Conservation (phyloP, 2,888 invertebrate species). For the Phoronis australis region DNA sequence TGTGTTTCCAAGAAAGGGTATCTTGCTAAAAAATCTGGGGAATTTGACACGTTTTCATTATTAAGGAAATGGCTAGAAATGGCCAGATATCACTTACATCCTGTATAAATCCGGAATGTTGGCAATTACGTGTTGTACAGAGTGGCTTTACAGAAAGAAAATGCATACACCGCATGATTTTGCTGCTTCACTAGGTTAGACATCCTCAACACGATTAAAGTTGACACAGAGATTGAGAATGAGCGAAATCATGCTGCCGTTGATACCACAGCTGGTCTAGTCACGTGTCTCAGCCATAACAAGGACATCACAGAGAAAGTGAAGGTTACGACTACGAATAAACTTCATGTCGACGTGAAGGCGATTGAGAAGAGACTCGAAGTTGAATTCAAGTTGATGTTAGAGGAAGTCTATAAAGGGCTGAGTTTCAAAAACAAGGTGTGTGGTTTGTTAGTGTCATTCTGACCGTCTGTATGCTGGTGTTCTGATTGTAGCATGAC, state of each 20-base stretch:
- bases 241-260: conserved; percentile 38
- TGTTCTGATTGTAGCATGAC: too few relatives aligned
- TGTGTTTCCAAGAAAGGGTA: too few relatives aligned
- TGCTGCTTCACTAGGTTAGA: conserved; percentile 26
- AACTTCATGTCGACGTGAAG: conserved; percentile 16
- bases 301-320: conserved; percentile 31
- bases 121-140: too few relatives aligned
- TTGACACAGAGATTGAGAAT: conserved; percentile 41
- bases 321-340: conserved; percentile 21
- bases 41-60: too few relatives aligned
- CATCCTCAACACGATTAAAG: conserved; percentile 33
- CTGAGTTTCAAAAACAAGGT: conserved; percentile 44
- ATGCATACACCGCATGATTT: too few relatives aligned
- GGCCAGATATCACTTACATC: too few relatives aligned
- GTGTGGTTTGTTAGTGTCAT: too few relatives aligned
- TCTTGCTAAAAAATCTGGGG: too few relatives aligned
- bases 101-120: too few relatives aligned
- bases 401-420: conserved; percentile 33
- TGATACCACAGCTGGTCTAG: conserved; percentile 25
- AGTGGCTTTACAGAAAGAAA: too few relatives aligned
- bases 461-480: too few relatives aligned
- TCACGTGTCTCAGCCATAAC: conserved; percentile 34
- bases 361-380: conserved; percentile 33
- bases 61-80: too few relatives aligned
- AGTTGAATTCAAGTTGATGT: conserved; percentile 31